Base-by-base conservation (phyloP, 2,888 invertebrate genomes). In the Melitaea athalia region DNA sequence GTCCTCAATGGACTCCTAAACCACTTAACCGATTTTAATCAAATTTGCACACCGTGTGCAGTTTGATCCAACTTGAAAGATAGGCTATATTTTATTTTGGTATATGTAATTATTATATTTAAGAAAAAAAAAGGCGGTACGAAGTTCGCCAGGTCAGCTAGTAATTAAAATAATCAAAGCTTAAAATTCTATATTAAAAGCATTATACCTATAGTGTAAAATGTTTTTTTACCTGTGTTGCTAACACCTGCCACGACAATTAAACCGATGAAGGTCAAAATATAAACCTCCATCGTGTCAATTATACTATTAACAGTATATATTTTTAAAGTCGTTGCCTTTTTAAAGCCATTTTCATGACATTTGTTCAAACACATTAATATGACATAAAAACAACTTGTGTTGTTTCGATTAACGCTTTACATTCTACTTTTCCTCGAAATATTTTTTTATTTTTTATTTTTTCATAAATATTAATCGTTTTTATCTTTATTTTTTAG, bases 281-380 rank as follows among this genome's bases (percentile, higher is more conserved):
- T 12, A 31, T 24, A 52, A 12, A 52, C 52, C 52, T 52, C 52
- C 52, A 52, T 52, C 52, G 52, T 17, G 6, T 52, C 31, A 52
- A 24, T 52, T 12, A 10, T 12, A 52, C 12, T 11, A 52, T 52
- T 11, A 24, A 52, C 12, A 52, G 12, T 17, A 10, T 6, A 11
- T 24, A 12, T 24, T 52, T 52, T 52, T 11, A 52, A 24, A 52
- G 52, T 24, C 24, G 52, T 12, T 52, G 24, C 31, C 52, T 17
- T 12, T 52, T 52, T 17, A 24, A 52, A 52, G 31, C 24, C 11
- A 52, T 52, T 52, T 45, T 52, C 11, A 52, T 24, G 52, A 31
- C 52, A 52, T 52, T 52, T 52, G 52, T 52, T 52, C 52, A 52
- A 52, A 52, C 52, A 52, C 24, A 24, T 52, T 24, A 52, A 52